These are phyloP conservation scores for Alosa sapidissima DNA, from an alignment of 2,797 vertebrate genomes.

Conservation along the genomic window DNA sequence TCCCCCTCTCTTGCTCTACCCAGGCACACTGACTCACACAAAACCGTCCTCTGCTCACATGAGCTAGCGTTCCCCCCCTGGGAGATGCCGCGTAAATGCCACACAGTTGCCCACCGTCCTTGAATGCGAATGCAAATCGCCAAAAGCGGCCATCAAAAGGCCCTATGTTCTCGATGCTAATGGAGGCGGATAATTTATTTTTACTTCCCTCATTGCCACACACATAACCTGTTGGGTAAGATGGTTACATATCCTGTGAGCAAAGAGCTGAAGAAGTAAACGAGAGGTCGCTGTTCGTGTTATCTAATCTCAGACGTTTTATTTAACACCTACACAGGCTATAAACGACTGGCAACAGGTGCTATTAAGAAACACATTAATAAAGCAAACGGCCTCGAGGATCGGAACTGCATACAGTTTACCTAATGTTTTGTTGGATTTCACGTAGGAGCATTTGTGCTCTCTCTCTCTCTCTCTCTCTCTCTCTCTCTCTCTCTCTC, in stretches of 20 bases:
- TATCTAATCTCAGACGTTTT: too few species aligned
- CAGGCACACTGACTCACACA: background rate
- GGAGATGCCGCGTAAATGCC: background rate
- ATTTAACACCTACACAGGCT: background rate
- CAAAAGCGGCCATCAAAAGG: background rate
- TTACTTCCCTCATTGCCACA: background rate
- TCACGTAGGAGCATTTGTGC: background rate
- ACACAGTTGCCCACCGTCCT: background rate
- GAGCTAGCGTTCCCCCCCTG: background rate
- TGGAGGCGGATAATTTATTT: background rate
- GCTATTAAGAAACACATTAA: background rate
- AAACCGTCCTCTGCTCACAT: background rate
- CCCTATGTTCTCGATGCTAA: conserved; percentile 5
- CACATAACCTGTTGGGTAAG: background rate
- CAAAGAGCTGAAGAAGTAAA: too few species aligned
- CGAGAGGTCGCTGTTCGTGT: too few species aligned
- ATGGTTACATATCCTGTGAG: too few species aligned
- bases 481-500: too few species aligned
- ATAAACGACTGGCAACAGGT: background rate
- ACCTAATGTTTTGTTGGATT: too few species aligned
- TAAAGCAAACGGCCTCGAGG: background rate
- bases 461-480: too few species aligned
- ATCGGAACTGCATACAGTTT: background rate
- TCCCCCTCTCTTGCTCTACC: background rate
- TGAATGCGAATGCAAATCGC: background rate